Base-by-base conservation (phyloP, 53 echinoderm and acorn worm genomes). In the Zoroaster sp. region DNA sequence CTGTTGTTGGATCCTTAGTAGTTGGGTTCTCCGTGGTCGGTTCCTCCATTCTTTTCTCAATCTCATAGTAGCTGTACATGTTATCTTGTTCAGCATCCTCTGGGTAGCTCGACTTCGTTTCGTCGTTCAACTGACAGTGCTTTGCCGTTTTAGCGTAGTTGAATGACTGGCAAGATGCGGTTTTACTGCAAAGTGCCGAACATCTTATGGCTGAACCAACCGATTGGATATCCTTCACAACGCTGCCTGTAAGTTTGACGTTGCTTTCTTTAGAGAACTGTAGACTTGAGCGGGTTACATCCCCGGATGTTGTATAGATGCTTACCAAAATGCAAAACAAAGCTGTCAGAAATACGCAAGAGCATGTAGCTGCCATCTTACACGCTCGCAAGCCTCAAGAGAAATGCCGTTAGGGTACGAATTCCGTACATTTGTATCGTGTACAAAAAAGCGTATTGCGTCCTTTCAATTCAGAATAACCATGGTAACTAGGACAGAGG, bases 51-150 rank as follows among this genome's bases (percentile, higher is more conserved):
- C 25, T 55, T 5, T 55, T 23, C 63, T 59, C 63, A 23, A 79
- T 79, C 38, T 79, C 79, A 38, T 79, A 79, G 79, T 59, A 79
- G 28, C 25, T 79, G 37, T 37, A 79, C 30, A 39, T 53, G 79
- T 8, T 20, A 25, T 79, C 83, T 32, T 32, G 25, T 7, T 34
- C 30, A 34, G 47, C 11, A 3, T 69, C 15, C 3, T 9, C 70
- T 5, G 70, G 71, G 18, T 31, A 0, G 23, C 15, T 71, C 4
- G 33, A 23, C 40, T 30, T 45, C 45, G 71, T 71, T 33, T 83
- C 55, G 37, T 21, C 43, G 37, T 83, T 83, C 83, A 83, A 13
- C 83, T 83, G 66, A 35, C 83, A 83, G 35, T 59, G 35, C 28
- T 39, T 55, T 8, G 43, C 23, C 1, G 15, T 28, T 44, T 15